Evolutionary conservation across 2,797 vertebrate genomes (phyloP).

Genomic region (Gobionotothen gibberifrons): DNA sequence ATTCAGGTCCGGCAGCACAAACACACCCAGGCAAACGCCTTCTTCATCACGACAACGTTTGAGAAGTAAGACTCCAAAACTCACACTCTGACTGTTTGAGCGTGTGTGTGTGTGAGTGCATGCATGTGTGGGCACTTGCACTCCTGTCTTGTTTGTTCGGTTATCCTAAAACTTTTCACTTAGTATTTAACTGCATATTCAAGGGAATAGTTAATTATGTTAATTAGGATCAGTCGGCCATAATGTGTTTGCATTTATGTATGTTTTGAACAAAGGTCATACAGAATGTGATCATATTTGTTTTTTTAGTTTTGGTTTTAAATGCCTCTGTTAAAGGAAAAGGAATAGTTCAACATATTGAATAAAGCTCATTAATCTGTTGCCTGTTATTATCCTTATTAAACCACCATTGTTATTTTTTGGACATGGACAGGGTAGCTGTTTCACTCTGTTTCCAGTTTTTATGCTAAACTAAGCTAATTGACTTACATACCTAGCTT

Average conservation of each 20-base stretch:
- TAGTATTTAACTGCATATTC: not conserved
- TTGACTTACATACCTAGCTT: too few species aligned
- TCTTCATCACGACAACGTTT: conserved; percentile 93
- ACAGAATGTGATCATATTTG: too few species aligned
- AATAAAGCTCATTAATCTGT: too few species aligned
- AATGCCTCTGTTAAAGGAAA: not conserved
- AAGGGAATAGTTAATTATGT: too few species aligned
- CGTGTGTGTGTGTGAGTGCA: conserved; percentile 5
- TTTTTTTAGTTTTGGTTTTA: not conserved
- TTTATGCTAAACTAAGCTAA: too few species aligned
- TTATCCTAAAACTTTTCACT: not conserved
- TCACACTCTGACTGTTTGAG: conserved; percentile 2
- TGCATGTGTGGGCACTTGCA: not conserved
- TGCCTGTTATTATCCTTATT: too few species aligned
- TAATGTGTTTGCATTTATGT: too few species aligned
- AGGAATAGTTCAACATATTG: not conserved
- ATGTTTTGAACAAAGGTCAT: too few species aligned
- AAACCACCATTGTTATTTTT: too few species aligned
- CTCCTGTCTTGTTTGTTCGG: not conserved
- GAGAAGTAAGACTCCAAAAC: conserved; percentile 85
- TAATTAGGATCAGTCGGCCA: too few species aligned
- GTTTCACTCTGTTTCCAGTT: too few species aligned
- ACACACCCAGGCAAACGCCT: conserved; percentile 89
- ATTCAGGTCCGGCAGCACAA: conserved; percentile 93
- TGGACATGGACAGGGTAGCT: too few species aligned